A percentile compares a stretch with the other conserved stretches of the same genome.
Conservation (phyloP, 2,113 vertebrate species). For the Vicugna pacos region DNA sequence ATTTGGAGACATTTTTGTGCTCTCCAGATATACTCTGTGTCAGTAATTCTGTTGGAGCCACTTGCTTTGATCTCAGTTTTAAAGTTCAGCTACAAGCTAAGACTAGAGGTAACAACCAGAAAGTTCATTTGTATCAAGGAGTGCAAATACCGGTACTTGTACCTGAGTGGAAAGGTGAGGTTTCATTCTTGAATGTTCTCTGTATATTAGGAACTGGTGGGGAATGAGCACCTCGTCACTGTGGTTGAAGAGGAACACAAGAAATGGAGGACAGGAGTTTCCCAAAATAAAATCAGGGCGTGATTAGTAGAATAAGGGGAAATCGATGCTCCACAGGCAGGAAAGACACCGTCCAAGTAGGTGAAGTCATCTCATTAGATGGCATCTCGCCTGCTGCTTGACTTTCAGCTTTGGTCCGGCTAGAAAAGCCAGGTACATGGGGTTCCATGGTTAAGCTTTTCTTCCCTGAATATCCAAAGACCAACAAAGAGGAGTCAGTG, state of each 20-base stretch:
- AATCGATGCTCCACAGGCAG: background rate
- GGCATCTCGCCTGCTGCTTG: background rate
- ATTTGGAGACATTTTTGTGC: background rate
- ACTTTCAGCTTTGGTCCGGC: background rate
- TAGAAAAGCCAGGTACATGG: background rate
- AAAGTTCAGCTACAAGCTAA: background rate
- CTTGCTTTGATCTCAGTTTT: slow-evolving; percentile 11
- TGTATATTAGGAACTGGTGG: background rate
- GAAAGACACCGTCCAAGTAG: background rate
- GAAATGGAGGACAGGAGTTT: background rate
- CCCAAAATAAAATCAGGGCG: background rate
- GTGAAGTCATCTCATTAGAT: background rate
- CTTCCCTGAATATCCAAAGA: background rate
- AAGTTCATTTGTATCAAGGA: background rate
- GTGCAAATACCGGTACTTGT: background rate
- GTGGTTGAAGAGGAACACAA: background rate
- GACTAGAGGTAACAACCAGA: background rate
- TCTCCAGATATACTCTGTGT: background rate
- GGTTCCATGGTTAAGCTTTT: background rate
- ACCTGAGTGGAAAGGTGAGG: background rate
- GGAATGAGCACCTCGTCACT: background rate
- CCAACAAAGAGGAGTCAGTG: background rate
- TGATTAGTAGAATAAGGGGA: background rate
- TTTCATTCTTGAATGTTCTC: background rate
- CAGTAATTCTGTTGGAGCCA: background rate